These are phyloP conservation scores for Tolmerus cingulatus DNA, from an alignment of 2,888 invertebrate species.

Conservation along the genomic window DNA sequence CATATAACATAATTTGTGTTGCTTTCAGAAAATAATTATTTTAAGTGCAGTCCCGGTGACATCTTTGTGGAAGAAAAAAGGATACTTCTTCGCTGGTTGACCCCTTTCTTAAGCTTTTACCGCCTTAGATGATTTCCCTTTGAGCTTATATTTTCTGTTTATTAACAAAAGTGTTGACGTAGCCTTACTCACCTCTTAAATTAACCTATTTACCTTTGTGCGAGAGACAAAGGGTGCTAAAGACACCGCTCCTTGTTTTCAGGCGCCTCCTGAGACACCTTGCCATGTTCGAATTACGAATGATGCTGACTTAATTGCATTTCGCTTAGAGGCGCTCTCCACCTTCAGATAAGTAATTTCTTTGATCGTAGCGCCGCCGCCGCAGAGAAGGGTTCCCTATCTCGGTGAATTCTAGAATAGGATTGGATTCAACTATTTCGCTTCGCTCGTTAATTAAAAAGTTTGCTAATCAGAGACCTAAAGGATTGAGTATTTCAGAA, in stretches of 20 bases:
- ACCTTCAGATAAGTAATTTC: background rate
- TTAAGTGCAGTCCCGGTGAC: background rate
- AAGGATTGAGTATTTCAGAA: background rate
- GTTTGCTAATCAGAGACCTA: background rate
- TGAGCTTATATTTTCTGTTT: background rate
- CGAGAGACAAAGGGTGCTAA: background rate
- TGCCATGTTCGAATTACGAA: background rate
- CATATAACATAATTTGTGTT: background rate
- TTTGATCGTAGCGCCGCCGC: background rate
- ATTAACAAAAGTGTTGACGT: background rate
- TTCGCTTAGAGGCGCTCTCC: background rate
- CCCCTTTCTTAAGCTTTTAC: background rate
- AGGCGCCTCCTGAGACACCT: background rate
- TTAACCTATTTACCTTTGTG: background rate
- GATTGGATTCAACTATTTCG: background rate
- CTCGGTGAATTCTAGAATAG: background rate
- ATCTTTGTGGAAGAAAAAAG: background rate
- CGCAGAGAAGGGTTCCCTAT: background rate
- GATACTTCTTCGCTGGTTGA: background rate
- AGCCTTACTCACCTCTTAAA: background rate
- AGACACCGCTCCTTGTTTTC: background rate
- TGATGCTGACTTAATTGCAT: background rate
- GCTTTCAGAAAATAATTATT: background rate
- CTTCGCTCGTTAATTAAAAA: background rate
- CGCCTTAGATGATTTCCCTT: background rate